These are phyloP conservation scores for Cephus rjabovi DNA, from an alignment of 2,888 invertebrate genomes.

Conservation along the genomic window DNA sequence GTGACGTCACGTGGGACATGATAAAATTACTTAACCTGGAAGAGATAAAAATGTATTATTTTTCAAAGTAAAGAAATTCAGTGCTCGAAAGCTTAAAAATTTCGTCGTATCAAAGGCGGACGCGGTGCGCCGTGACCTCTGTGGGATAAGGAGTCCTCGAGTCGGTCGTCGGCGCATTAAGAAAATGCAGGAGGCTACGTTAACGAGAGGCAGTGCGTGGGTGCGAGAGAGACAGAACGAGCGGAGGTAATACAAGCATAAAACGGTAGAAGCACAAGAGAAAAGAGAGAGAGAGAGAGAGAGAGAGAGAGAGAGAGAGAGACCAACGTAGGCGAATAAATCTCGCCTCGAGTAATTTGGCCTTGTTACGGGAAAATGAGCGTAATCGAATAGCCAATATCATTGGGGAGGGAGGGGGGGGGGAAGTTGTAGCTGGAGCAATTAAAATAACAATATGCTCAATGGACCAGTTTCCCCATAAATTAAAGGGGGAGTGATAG, in stretches of 20 bases:
- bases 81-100: no score
- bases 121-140: background rate
- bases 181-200: conserved; percentile 1
- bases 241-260: background rate
- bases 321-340: background rate
- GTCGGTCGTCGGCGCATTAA: background rate
- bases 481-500: conserved; percentile 28
- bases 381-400: conserved; percentile 36
- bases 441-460: conserved; percentile 51
- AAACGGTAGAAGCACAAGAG: background rate
- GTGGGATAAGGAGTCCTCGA: background rate
- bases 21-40: conserved; percentile 16
- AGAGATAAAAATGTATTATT: conserved; percentile 19
- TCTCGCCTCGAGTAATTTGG: background rate
- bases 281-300: no score
- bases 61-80: no score
- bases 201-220: background rate
- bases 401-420: background rate
- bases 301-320: no score
- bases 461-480: conserved; percentile 45
- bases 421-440: conserved; percentile 26
- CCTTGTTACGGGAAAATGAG: conserved; percentile 20
- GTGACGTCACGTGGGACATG: no score
- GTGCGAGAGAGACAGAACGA: conserved; percentile 8
- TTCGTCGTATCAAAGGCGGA: conserved; percentile 8